Evolutionary conservation across 2,888 invertebrate species (phyloP), one percentile per base, ranked within the genome.

Genomic region (Spisula subtruncata): DNA sequence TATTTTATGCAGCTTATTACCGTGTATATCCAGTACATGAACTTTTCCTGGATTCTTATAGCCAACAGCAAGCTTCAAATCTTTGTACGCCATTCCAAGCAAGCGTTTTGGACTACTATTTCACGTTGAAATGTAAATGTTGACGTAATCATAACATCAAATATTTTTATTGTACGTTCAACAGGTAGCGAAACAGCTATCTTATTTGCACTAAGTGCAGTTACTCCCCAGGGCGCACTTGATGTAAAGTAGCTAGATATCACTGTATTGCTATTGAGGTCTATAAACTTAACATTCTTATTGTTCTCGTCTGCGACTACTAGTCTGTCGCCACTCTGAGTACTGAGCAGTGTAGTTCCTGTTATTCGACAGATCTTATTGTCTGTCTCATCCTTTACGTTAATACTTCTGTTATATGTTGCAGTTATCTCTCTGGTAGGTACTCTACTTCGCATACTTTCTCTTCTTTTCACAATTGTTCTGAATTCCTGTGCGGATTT

Each of bases 211-310:
- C 8, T 32, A 1, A 60, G 0, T 20, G 56, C 35, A 35, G 82
- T 56, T 16, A 83, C 25, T 56, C 56, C 60, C 10, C 25, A 16
- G 6, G 82, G 82, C 20, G 25, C 60, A 20, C 18, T n/a, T 8
- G 10, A 16, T 16, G 35, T 20, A 5, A 10, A 10, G 35, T 35
- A 20, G 54, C 82, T 56, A n/a, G 35, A 16, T 6, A 20, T 20
- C 6, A 83, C 16, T 35, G 29, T 35, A 0, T 54, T 41, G 29
- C 60, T 0, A 25, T 10, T 66, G 20, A 66, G 10, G 32, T 83
- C 82, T 35, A 83, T 32, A 5, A 83, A n/a, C 54, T 83, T 83
- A 10, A 83, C 20, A 56, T 56, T 56, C 18, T 60, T 60, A 29
- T 83, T 60, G 5, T 12, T 35, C 20, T 20, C 32, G 18, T 83